Evolutionary conservation across 2,113 vertebrate genomes (phyloP), one percentile per base, ranked within the genome.

Genomic region (Vimba vimba): DNA sequence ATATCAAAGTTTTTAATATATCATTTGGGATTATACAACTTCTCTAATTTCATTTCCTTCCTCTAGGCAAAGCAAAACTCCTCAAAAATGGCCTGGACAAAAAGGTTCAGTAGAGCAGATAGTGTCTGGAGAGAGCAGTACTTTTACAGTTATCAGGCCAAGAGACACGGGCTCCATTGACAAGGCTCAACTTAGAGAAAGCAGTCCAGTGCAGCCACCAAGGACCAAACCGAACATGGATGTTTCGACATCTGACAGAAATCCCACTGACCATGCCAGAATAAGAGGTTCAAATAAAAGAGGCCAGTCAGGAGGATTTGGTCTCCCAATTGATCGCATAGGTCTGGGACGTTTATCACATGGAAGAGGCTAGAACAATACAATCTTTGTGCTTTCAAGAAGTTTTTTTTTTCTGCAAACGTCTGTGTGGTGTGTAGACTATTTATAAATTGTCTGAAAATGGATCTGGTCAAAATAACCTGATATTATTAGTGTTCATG

Each of bases 261-360:
- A 25, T 50, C 57, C 66, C 17, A 73, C 75, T 23, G 75, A 83
- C 55, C 52, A 23, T 45, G 25, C 13, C 57, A 86, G 69, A 79
- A 84, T 47, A 36, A 82, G 39, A 76, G 33, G 43, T 77, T 62
- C 81, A 55, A 55, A 85, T 52, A 79, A 25, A 8, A 84, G 78
- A 6, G 7, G 33, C 78, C 62, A 62, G 30, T 60, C 71, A 12
- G 82, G 78, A 52, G 7, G 6, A 52, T 89, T 89, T 43, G 85
- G 71, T 8, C 82, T 84, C 60, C 77, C 85, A 27, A 10, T 89
- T 36, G 78, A 89, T 71, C 88, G 82, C 33, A 89, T 60, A 60
- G 21, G 57, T n/a, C 59, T 89, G 19, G 85, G 85, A 73, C 82
- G 62, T 7, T 82, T 86, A 55, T 60, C 82, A 4, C 45, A 55